These are phyloP conservation scores for Onychorhynchus coronatus DNA, from an alignment of 2,113 vertebrate genomes.

Conservation along the genomic window DNA sequence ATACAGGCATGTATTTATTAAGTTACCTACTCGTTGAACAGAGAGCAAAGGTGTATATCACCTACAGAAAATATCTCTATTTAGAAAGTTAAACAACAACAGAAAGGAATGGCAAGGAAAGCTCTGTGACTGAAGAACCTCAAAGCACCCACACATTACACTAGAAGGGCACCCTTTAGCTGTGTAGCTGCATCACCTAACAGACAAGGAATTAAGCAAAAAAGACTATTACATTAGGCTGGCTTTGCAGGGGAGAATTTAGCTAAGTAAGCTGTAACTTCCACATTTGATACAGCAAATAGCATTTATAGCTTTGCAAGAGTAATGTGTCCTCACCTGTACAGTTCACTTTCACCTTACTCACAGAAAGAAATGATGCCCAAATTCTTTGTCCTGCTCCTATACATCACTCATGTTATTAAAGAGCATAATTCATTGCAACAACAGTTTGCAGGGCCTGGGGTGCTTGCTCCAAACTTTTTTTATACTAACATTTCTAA, in stretches of 20 bases:
- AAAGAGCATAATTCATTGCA: neutral
- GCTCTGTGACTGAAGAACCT: neutral
- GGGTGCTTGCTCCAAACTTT: rapidly evolving
- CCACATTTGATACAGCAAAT: neutral
- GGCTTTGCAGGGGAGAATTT: neutral
- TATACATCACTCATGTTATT: neutral
- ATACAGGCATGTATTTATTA: neutral
- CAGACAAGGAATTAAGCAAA: neutral
- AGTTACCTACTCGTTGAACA: neutral
- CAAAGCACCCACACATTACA: neutral
- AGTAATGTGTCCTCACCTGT: neutral
- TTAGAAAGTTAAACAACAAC: neutral
- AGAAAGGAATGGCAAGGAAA: neutral
- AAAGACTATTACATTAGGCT: neutral
- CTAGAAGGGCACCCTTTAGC: neutral
- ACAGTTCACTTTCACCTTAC: neutral
- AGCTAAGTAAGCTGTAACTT: neutral
- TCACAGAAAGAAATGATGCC: neutral
- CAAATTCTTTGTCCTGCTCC: neutral
- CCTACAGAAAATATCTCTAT: neutral
- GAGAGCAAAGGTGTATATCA: neutral
- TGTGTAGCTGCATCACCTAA: neutral
- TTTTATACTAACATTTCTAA: neutral
- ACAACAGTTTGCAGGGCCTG: neutral
- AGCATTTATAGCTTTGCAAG: neutral